Evolutionary conservation across 1,140 invertebrate genomes (phyloP).

Genomic region (Apis laboriosa): DNA sequence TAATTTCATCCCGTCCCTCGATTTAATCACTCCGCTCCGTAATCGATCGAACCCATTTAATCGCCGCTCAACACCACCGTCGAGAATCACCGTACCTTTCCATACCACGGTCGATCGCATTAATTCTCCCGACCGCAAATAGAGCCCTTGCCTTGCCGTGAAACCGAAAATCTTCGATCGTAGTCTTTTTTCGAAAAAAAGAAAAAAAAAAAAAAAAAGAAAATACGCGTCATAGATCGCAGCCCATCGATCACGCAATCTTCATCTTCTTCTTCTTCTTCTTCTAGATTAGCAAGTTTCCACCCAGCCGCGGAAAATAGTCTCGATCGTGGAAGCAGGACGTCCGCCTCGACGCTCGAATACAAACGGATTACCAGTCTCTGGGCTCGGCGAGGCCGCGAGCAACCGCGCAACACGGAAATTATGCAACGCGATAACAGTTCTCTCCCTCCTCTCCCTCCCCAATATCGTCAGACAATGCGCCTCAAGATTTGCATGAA

Average conservation of each 20-base stretch:
- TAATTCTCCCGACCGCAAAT: not conserved
- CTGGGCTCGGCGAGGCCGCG: slow-evolving; percentile 38
- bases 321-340: slow-evolving; percentile 11
- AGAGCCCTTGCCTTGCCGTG: too few species aligned
- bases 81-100: too few species aligned
- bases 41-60: not conserved
- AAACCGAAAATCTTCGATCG: too few species aligned
- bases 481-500: slow-evolving; percentile 65
- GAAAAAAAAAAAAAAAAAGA: too few species aligned
- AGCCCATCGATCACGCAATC: too few species aligned
- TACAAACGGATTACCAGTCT: slow-evolving; percentile 39
- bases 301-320: not conserved
- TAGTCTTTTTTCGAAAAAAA: too few species aligned
- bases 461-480: slow-evolving; percentile 64
- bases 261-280: too few species aligned
- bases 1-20: not conserved
- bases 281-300: not conserved
- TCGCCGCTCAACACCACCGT: not conserved
- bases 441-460: slow-evolving; percentile 46
- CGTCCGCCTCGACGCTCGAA: slow-evolving; percentile 51
- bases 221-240: not conserved
- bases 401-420: slow-evolving; percentile 55
- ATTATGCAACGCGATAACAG: slow-evolving; percentile 69
- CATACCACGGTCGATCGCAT: not conserved
- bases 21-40: not conserved